Percentiles rank a stretch among this genome's conserved stretches.
phyloP scores from a whole-genome alignment of 2,113 vertebrate genomes.

The Psammodynastes pulverulentus region DNA sequence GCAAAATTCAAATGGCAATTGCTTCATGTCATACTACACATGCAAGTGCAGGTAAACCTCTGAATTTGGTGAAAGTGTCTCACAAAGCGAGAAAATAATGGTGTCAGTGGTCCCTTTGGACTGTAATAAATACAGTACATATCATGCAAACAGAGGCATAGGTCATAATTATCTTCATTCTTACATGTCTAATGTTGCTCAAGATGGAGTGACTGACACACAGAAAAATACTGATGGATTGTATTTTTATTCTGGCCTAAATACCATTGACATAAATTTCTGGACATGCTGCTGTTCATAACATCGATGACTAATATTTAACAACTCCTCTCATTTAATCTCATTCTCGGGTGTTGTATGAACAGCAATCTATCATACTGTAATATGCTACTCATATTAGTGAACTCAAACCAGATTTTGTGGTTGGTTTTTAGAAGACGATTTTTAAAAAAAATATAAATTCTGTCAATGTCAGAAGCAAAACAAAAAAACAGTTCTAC shows the following conservation, averaged over 20 bases:
- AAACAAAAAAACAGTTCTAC: neutral
- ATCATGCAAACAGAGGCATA: neutral
- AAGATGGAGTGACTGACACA: neutral
- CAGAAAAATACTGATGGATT: too few relatives aligned
- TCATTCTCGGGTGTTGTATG: neutral
- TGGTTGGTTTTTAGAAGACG: neutral
- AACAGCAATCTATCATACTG: neutral
- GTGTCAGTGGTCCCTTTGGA: neutral
- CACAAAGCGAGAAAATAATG: neutral
- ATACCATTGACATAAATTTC: too few relatives aligned
- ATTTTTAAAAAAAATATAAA: neutral
- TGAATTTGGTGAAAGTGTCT: neutral
- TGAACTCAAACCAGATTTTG: neutral
- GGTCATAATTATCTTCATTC: neutral
- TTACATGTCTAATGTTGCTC: neutral
- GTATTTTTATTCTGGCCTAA: too few relatives aligned
- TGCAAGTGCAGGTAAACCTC: neutral
- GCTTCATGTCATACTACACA: neutral
- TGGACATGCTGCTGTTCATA: too few relatives aligned
- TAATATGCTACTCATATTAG: neutral
- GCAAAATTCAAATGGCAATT: neutral
- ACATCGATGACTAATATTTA: neutral
- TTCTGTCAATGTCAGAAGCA: neutral
- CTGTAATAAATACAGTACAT: neutral
- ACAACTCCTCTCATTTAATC: slow-evolving; percentile 4